Base-by-base conservation (phyloP, 2,113 vertebrate species). In the Tylochromis polylepis region DNA sequence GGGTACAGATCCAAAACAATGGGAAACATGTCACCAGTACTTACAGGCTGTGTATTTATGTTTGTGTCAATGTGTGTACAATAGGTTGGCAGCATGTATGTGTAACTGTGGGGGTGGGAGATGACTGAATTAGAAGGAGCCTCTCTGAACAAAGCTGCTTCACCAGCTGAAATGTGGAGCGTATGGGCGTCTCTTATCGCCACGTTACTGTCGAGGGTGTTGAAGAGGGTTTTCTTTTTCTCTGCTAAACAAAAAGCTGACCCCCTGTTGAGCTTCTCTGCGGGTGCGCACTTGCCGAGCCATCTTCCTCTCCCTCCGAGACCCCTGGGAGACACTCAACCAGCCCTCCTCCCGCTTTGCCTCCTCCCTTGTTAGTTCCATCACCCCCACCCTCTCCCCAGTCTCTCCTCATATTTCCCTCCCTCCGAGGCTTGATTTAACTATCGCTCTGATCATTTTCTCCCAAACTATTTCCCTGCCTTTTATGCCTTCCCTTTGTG, bases 301-400 rank as follows among this genome's bases (percentile, higher is more conserved):
- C 86, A 62, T 90, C 90, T 86, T 87, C 90, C 85, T 90, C 90
- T 90, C 89, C 83, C 87, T 93, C 91, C 20, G 82, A 94, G 84
- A 92, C 90, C 91, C 90, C 82, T 84, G 89, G 92, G 92, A 95
- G 89, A 90, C 67, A 14, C 88, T 91, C 88, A 85, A 6, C 56
- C 78, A 84, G 56, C 88, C 38, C 86, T 82, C 65, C 84, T 15
- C 83, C 87, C 29, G 72, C 86, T 31, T 46, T 24, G 29, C 83
- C 81, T 86, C 88, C 78, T 87, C 78, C 83, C 77, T 46, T 57
- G 27, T 83, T 86, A 22, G 53, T 57, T 58, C 72, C 82, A 59
- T 22, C 75, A 16, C 16, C 49, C 80, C 36, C 83, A 6, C 79
- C 41, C 56, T 36, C 29, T 31, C 57, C 43, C 55, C 18, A 22